These are phyloP conservation scores for Limnothrissa miodon DNA, from an alignment of 2,113 vertebrate species.

Conservation along the genomic window DNA sequence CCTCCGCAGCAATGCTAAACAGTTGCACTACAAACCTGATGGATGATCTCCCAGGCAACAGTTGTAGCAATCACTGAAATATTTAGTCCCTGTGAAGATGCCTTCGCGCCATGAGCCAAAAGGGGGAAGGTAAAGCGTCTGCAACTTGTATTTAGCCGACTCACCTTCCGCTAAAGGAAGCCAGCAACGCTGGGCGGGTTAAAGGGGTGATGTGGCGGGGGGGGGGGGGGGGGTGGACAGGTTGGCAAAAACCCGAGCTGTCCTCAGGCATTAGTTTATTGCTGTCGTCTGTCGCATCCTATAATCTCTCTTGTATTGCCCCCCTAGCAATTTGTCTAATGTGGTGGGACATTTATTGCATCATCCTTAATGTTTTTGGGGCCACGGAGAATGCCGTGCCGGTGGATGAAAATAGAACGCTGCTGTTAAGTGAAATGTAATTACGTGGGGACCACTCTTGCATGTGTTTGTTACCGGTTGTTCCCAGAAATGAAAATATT, in stretches of 20 bases:
- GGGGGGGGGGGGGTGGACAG: conserved; percentile 17
- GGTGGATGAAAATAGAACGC: background rate
- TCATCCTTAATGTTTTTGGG: background rate
- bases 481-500: background rate
- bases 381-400: background rate
- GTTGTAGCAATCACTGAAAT: background rate
- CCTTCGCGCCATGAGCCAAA: background rate
- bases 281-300: conserved; percentile 34
- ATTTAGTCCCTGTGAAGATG: background rate
- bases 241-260: conserved; percentile 27
- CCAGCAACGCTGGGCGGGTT: conserved; percentile 12
- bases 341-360: conserved; percentile 33
- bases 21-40: background rate
- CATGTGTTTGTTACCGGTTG: background rate
- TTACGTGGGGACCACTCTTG: background rate
- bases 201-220: too few species aligned
- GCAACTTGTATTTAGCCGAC: background rate
- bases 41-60: background rate
- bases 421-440: background rate
- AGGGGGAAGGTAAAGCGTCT: background rate
- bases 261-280: conserved; percentile 37
- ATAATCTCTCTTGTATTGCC: conserved; percentile 24
- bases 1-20: background rate
- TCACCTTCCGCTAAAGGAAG: background rate
- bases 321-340: conserved; percentile 37